Conservation (phyloP, 2,113 vertebrate species). For the Vicugna pacos region DNA sequence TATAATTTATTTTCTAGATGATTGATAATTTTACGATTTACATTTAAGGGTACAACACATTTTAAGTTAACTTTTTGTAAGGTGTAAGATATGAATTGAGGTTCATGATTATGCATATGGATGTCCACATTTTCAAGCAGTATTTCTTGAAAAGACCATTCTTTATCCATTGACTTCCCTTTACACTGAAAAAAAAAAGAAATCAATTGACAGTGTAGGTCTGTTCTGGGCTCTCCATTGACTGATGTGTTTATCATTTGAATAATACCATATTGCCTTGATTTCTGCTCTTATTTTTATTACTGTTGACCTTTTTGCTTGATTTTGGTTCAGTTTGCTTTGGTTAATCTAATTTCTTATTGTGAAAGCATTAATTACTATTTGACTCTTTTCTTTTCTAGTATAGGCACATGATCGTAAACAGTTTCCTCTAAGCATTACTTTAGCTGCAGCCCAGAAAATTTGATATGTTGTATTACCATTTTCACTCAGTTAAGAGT, state of each 20-base stretch:
- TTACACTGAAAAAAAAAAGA: background rate
- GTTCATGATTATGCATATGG: background rate
- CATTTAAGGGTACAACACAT: background rate
- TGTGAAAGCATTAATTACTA: background rate
- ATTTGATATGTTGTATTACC: background rate
- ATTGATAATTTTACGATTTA: background rate
- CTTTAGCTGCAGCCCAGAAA: background rate
- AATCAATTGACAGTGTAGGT: background rate
- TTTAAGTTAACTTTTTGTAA: constrained; percentile 2
- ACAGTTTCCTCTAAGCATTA: background rate
- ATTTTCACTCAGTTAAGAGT: background rate
- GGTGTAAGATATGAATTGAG: background rate
- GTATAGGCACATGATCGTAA: background rate
- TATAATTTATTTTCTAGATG: background rate
- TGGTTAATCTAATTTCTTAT: background rate
- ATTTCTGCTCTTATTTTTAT: background rate
- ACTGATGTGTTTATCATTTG: background rate
- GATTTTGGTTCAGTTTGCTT: background rate
- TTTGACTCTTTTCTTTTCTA: background rate
- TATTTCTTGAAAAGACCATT: background rate
- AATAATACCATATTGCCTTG: background rate
- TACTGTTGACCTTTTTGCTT: background rate
- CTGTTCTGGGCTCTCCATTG: background rate
- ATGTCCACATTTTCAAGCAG: background rate
- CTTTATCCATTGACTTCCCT: background rate